Conservation (phyloP, 1,140 invertebrate species). For the Psix sp. region DNA sequence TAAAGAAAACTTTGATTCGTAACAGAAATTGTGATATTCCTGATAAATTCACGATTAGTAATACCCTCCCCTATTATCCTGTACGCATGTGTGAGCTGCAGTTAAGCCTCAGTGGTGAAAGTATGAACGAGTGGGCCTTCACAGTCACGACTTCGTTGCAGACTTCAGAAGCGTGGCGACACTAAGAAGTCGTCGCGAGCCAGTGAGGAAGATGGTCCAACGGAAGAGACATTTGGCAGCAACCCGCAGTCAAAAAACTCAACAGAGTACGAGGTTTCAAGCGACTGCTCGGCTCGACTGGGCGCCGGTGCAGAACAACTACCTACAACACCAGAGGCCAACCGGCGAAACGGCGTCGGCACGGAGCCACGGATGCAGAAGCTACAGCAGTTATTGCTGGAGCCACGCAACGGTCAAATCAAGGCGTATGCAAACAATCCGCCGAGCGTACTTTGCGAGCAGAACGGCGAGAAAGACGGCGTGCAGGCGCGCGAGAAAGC, state of each 20-base stretch:
- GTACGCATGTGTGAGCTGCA: no score
- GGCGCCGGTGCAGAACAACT: not conserved
- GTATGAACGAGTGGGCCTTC: conserved; percentile 10
- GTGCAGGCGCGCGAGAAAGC: conserved; percentile 30
- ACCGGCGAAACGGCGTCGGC: conserved; percentile 14
- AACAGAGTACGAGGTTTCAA: not conserved
- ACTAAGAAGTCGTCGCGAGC: conserved; percentile 13
- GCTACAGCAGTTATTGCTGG: conserved; percentile 26
- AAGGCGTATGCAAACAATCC: conserved; percentile 20
- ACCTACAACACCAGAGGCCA: not conserved
- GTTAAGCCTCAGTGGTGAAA: not conserved
- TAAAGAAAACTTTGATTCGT: no score
- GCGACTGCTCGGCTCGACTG: conserved; percentile 19
- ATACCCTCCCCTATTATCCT: no score
- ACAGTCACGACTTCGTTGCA: conserved; percentile 30
- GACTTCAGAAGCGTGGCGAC: conserved; percentile 37
- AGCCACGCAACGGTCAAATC: conserved; percentile 26
- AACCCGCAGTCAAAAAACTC: conserved; percentile 28
- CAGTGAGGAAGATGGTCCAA: conserved; percentile 1
- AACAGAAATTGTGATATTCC: no score
- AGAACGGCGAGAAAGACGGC: conserved; percentile 34
- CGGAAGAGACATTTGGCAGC: conserved; percentile 2
- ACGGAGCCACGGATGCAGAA: conserved; percentile 21
- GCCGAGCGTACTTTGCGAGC: conserved; percentile 32
- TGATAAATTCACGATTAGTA: no score